phyloP scores from a whole-genome alignment of 2,797 vertebrate genomes.

The Sebastes minor region DNA sequence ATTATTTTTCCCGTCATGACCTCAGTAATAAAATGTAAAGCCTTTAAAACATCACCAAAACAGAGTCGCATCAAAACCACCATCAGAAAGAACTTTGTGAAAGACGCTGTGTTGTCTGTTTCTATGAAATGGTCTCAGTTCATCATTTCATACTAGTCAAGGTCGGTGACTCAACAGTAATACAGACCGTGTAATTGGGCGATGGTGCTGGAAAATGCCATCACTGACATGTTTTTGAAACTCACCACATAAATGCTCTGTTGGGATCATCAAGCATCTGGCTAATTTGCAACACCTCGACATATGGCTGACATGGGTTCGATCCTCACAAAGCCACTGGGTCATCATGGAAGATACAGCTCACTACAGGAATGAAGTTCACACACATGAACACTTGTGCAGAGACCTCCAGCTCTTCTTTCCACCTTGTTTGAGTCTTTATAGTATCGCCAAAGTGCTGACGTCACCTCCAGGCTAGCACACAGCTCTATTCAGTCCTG shows the following conservation, averaged over 20 bases:
- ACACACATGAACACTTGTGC: not conserved
- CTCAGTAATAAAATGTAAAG: not conserved
- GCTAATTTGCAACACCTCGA: slow-evolving; percentile 27
- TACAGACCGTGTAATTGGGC: not conserved
- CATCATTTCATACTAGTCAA: slow-evolving; percentile 22
- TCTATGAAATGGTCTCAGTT: not conserved
- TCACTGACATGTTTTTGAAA: slow-evolving; percentile 21
- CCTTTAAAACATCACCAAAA: not conserved
- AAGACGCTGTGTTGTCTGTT: not conserved
- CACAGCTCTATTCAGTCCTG: not conserved
- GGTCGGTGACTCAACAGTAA: slow-evolving; percentile 9
- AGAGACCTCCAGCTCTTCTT: not conserved
- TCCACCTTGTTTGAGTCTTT: not conserved
- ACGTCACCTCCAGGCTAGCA: not conserved
- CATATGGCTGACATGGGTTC: slow-evolving; percentile 26
- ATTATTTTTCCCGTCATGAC: not conserved
- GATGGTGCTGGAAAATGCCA: not conserved
- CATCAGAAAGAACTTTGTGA: not conserved
- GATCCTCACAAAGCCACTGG: slow-evolving; percentile 5
- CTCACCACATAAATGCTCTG: slow-evolving; percentile 20
- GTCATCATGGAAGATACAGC: slow-evolving; percentile 7
- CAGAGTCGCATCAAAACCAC: not conserved
- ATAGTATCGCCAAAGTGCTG: not conserved
- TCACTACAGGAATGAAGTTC: not conserved
- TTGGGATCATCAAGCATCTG: slow-evolving; percentile 33